phyloP scores from a whole-genome alignment of 92 coral and sea anemone genomes.

The Palythoa heliodiscus region DNA sequence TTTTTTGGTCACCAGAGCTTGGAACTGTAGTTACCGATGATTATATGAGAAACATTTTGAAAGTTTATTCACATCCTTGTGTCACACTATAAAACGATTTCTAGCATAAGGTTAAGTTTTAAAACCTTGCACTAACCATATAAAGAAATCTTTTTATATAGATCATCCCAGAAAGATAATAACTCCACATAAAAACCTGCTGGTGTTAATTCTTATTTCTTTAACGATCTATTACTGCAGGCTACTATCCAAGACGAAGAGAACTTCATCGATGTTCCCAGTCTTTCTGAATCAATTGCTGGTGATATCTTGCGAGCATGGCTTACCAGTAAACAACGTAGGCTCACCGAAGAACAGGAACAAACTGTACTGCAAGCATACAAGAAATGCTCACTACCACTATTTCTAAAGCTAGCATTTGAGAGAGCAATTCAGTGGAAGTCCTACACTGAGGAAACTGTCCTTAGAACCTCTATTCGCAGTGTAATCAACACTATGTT shows the following conservation, averaged over 20 bases:
- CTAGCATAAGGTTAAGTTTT: background rate
- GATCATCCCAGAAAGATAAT: background rate
- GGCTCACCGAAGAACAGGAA: conserved; percentile 70
- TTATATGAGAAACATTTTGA: no score
- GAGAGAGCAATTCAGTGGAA: conserved; percentile 72
- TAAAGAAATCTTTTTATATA: background rate
- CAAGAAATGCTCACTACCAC: conserved; percentile 61
- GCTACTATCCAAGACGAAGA: conserved; percentile 52
- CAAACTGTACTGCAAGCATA: conserved; percentile 65
- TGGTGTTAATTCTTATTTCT: background rate
- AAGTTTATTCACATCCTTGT: background rate
- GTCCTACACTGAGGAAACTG: conserved; percentile 65
- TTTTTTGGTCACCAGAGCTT: no score
- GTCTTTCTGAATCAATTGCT: conserved; percentile 59
- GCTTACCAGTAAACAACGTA: conserved; percentile 62
- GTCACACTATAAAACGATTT: background rate
- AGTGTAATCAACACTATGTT: conserved; percentile 69
- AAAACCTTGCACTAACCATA: no score
- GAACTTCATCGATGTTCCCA: conserved; percentile 67
- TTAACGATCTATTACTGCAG: conserved; percentile 36
- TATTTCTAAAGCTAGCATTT: conserved; percentile 82
- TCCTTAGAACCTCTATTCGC: conserved; percentile 58
- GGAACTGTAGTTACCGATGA: no score
- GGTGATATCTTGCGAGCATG: conserved; percentile 62
- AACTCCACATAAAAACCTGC: background rate